Percentiles rank a stretch among this genome's conserved stretches.
Conservation (phyloP, 1,140 invertebrate species). For the Bicyclus anynana region DNA sequence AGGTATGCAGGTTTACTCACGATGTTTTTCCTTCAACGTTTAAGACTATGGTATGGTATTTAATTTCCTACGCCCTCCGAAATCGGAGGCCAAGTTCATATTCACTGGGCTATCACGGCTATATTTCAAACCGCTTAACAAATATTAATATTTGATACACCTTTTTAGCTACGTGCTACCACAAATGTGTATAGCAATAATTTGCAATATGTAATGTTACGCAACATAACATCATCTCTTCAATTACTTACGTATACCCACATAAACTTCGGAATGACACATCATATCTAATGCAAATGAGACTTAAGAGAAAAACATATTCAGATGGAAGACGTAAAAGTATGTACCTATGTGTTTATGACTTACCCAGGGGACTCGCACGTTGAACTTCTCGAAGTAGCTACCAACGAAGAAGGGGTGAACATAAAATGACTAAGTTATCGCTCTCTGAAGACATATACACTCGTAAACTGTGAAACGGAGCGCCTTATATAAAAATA, state of each 20-base stretch:
- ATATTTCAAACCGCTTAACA: no score
- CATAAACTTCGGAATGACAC: not conserved
- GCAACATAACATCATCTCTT: not conserved
- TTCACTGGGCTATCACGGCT: no score
- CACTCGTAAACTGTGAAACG: constrained; percentile 66
- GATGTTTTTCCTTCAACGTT: no score
- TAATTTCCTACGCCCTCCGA: no score
- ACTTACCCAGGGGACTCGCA: constrained; percentile 52
- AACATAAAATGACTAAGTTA: constrained; percentile 75
- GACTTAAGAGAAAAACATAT: constrained; percentile 41
- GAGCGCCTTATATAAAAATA: constrained; percentile 67
- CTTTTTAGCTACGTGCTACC: no score
- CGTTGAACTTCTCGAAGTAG: constrained; percentile 57
- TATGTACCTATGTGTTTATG: constrained; percentile 64
- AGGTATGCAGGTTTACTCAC: no score
- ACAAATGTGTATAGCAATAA: no score
- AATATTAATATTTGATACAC: no score
- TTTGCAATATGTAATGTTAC: not conserved
- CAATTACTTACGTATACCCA: not conserved
- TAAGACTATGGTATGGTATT: no score
- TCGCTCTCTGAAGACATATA: constrained; percentile 71
- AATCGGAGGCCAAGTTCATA: no score
- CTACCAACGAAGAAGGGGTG: constrained; percentile 56
- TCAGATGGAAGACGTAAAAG: constrained; percentile 56
- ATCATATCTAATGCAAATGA: constrained; percentile 15